Evolutionary conservation across 2,113 vertebrate genomes (phyloP).

Genomic region (Brachyistius frenatus): DNA sequence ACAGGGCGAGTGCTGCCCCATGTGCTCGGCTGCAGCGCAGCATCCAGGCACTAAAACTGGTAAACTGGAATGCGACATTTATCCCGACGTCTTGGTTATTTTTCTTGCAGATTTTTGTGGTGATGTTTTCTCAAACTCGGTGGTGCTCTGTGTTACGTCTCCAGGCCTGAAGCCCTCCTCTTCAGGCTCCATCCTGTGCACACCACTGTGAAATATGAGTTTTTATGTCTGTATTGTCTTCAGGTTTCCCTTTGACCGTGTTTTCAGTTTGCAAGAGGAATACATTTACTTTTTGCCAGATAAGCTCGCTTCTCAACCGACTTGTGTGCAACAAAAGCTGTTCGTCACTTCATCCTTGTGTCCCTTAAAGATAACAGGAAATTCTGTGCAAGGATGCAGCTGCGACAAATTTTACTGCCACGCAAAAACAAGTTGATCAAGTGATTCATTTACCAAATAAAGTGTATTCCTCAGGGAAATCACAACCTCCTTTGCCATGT

Average conservation of each 20-base stretch:
- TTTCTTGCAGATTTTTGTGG: no score
- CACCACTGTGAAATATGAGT: constrained; percentile 9
- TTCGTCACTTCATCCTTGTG: not conserved
- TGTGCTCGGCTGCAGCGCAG: constrained; percentile 73
- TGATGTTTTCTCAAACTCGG: no score
- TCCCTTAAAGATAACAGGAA: not conserved
- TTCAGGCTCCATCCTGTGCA: constrained; percentile 33
- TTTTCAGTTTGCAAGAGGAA: constrained; percentile 38
- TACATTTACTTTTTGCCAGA: constrained; percentile 45
- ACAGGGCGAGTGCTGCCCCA: constrained; percentile 90
- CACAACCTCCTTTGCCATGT: not conserved
- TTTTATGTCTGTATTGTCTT: not conserved
- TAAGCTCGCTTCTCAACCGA: constrained; percentile 52
- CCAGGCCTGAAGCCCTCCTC: constrained; percentile 17
- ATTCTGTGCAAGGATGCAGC: not conserved
- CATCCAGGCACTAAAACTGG: constrained; percentile 24
- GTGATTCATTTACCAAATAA: constrained; percentile 40
- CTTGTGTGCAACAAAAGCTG: constrained; percentile 7
- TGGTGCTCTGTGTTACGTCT: no score
- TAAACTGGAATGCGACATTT: constrained; percentile 41
- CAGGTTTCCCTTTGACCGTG: constrained; percentile 25
- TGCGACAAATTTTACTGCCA: not conserved
- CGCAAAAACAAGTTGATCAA: constrained; percentile 32
- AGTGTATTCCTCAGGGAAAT: constrained; percentile 62
- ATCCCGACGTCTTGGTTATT: no score